Conservation (phyloP, 2,797 vertebrate species). For the Odontamblyopus rebecca region DNA sequence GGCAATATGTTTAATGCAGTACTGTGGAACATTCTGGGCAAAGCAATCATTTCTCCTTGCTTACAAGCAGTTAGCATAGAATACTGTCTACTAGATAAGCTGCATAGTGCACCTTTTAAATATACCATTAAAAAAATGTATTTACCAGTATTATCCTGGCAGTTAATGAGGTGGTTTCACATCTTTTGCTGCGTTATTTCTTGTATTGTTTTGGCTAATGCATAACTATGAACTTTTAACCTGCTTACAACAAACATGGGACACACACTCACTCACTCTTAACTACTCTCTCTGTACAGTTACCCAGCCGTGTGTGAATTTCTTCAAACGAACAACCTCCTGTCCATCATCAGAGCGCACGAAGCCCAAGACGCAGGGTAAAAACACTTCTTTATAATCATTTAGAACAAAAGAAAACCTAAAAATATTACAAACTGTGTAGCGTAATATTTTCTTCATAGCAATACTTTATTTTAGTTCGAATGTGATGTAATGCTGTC, state of each 20-base stretch:
- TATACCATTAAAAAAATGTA: too few species aligned
- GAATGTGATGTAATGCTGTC: constrained; percentile 16
- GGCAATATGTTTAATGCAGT: neutral
- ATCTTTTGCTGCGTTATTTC: neutral
- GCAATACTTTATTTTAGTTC: too few species aligned
- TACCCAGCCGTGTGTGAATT: constrained; percentile 98
- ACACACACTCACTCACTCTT: too few species aligned
- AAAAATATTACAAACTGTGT: too few species aligned
- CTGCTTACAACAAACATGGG: too few species aligned
- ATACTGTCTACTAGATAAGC: neutral
- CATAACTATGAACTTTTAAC: too few species aligned
- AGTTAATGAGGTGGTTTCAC: neutral
- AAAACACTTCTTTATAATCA: constrained; percentile 45
- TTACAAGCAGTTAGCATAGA: too few species aligned
- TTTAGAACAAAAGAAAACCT: neutral
- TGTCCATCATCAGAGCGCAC: constrained; percentile 97
- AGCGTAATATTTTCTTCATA: too few species aligned
- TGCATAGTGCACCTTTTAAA: neutral
- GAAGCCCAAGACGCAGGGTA: constrained; percentile 98
- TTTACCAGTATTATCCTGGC: neutral
- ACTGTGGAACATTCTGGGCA: too few species aligned
- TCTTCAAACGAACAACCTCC: constrained; percentile 98
- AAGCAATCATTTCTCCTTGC: too few species aligned
- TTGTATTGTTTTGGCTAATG: neutral
- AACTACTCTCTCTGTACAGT: constrained; percentile 63